Evolutionary conservation across 2,888 invertebrate genomes (phyloP), one percentile per base, ranked within the genome.

Genomic region (Clusia tigrina): DNA sequence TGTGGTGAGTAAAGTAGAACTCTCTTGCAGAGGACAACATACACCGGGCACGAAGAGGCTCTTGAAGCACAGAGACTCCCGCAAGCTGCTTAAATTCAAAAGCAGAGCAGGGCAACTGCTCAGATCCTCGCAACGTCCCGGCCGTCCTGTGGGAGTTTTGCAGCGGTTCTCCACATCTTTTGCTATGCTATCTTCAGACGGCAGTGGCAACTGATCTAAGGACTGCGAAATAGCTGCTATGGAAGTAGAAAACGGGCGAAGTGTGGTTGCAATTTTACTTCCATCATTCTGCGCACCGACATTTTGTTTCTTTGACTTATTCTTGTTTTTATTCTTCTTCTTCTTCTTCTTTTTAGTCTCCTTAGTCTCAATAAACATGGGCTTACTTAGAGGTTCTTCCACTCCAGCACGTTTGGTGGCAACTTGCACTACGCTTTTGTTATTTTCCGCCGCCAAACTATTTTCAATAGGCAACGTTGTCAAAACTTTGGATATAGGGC

Each of bases 21-120:
- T 70, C 52, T 80, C 80, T 0, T 65, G 17, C 9, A 82, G 71
- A 0, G 95, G 95, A 81, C 96, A 96, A 78, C 96, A 96, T 1
- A 96, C 95, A 1, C 96, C 96, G 1, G 96, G 96, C 1, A 94
- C 92, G 76, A 95, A 95, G 1, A 95, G 86, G 67, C 92, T 93
- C 84, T 95, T 95, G 78, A 96, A 96, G 77, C 96, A 96, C 10
- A 96, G 85, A 0, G 95, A 95, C 76, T 94, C 93, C 26, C 95
- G 85, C 18, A 96, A 85, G 78, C 90, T 91, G 15, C 91, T 89
- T 57, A 95, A 85, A 81, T 95, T 93, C 22, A 96, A 83, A 1
- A 95, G 84, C 24, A 95, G 83, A 71, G 94, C 92, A 0, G 95
- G 95, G 76, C 95, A 95, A 74, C 92, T 93, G 74, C 94, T 93